A percentile compares a stretch with the other conserved stretches of the same genome.
Conservation (phyloP, 1,140 invertebrate genomes). For the Drosophila triauraria region DNA sequence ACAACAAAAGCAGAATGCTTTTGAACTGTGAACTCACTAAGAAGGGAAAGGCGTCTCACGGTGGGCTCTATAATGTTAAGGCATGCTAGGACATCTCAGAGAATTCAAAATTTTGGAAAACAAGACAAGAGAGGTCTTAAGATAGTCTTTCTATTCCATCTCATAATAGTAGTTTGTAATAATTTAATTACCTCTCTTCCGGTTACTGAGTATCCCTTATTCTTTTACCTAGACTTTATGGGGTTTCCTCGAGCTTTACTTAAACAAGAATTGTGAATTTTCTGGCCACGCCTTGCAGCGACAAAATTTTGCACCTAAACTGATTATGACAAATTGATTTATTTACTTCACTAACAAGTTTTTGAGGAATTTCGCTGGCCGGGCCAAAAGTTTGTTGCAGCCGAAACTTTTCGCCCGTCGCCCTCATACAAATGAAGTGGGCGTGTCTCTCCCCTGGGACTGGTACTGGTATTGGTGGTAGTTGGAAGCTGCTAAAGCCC, state of each 20-base stretch:
- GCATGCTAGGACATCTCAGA: not conserved
- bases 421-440: conserved; percentile 65
- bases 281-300: conserved; percentile 67
- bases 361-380: conserved; percentile 71
- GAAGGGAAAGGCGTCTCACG: conserved; percentile 13
- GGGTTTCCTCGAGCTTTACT: conserved; percentile 10
- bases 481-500: not conserved
- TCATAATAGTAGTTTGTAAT: not conserved
- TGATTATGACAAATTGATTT: conserved; percentile 85
- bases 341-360: conserved; percentile 85
- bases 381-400: conserved; percentile 69
- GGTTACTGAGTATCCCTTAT: conserved; percentile 7
- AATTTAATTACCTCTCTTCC: not conserved
- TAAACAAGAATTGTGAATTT: conserved; percentile 70
- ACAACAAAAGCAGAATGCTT: conserved; percentile 67
- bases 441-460: conserved; percentile 32
- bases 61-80: conserved; percentile 7
- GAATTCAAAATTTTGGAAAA: not conserved
- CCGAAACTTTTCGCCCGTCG: conserved; percentile 55
- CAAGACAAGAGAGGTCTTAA: not conserved
- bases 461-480: not conserved
- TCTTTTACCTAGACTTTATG: not conserved
- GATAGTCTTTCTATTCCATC: no score
- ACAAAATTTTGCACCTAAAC: conserved; percentile 80
- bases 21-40: conserved; percentile 41